Percentiles rank a stretch among this genome's conserved stretches.
These are phyloP conservation scores for Vollenhovia emeryi DNA, from an alignment of 1,140 invertebrate species.

Conservation along the genomic window DNA sequence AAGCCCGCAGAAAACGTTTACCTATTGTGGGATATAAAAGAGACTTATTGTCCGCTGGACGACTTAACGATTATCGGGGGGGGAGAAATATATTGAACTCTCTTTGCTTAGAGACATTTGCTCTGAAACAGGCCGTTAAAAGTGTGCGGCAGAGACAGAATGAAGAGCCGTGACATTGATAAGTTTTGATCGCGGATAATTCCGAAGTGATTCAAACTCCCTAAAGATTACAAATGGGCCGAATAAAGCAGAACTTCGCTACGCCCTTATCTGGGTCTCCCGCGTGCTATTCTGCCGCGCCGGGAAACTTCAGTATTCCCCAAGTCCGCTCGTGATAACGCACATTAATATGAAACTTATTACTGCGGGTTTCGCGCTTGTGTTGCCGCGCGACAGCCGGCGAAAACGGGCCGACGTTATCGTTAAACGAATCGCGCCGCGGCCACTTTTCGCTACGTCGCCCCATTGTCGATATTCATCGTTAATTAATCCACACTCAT, in stretches of 20 bases:
- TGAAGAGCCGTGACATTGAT: slow-evolving; percentile 27
- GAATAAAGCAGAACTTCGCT: slow-evolving; percentile 28
- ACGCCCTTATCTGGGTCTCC: slow-evolving; percentile 18
- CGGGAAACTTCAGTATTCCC: slow-evolving; percentile 49
- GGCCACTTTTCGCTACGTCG: slow-evolving; percentile 12
- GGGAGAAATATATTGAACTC: background rate
- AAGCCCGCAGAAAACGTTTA: background rate
- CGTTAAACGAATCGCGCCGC: slow-evolving; percentile 26
- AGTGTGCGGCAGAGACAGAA: background rate
- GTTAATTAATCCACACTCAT: slow-evolving; percentile 51
- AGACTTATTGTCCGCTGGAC: background rate
- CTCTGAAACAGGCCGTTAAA: background rate
- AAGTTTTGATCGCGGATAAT: slow-evolving; percentile 43
- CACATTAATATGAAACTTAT: slow-evolving; percentile 48
- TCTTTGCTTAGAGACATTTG: background rate
- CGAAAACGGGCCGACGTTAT: slow-evolving; percentile 38
- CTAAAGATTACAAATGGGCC: slow-evolving; percentile 43
- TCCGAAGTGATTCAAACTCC: slow-evolving; percentile 38
- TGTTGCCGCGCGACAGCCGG: slow-evolving; percentile 1
- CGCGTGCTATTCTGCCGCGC: slow-evolving; percentile 29
- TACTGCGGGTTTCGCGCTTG: background rate
- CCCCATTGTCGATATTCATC: slow-evolving; percentile 22
- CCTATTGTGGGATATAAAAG: background rate
- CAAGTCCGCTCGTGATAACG: slow-evolving; percentile 24
- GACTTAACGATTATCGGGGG: background rate